Conservation (phyloP, 37 sponge, comb jelly and placozoan genomes). For the Haliclona indistincta region DNA sequence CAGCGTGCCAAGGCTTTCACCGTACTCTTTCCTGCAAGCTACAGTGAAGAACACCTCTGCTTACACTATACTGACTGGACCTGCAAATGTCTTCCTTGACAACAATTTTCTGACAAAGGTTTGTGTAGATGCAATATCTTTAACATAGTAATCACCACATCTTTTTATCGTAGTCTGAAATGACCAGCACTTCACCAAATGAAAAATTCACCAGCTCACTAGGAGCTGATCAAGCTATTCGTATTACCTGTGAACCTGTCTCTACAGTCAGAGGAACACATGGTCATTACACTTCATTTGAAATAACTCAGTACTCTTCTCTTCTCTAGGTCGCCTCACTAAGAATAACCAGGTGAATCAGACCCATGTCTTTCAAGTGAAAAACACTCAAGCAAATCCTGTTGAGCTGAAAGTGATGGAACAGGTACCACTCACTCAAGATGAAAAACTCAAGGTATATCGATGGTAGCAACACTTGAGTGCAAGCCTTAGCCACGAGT, state of each 20-base stretch:
- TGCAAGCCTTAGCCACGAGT: too few species aligned
- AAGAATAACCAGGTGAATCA: too few species aligned
- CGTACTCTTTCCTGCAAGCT: conserved; percentile 60
- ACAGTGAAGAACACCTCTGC: conserved; percentile 52
- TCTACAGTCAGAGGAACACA: conserved; percentile 11
- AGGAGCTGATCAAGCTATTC: conserved; percentile 60
- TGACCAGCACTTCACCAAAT: conserved; percentile 37
- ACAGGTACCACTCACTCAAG: conserved; percentile 70
- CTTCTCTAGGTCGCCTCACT: too few species aligned
- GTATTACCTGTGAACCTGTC: conserved; percentile 52
- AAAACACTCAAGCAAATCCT: conserved; percentile 47
- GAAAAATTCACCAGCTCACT: conserved; percentile 54
- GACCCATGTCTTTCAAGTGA: too few species aligned
- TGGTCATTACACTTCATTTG: too few species aligned
- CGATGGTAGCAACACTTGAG: too few species aligned
- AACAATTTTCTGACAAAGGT: conserved; percentile 70
- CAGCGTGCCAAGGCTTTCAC: conserved; percentile 50
- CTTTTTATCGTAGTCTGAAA: conserved; percentile 16
- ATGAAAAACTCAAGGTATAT: conserved; percentile 76
- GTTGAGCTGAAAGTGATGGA: conserved; percentile 53
- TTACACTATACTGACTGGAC: conserved; percentile 64
- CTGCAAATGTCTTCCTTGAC: conserved; percentile 63
- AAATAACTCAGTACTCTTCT: too few species aligned
- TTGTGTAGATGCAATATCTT: neutral
- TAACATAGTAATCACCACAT: neutral